Percentiles rank a stretch among this genome's conserved stretches.
Conservation (phyloP, 2,797 vertebrate genomes). For the Chelidonichthys spinosus region DNA sequence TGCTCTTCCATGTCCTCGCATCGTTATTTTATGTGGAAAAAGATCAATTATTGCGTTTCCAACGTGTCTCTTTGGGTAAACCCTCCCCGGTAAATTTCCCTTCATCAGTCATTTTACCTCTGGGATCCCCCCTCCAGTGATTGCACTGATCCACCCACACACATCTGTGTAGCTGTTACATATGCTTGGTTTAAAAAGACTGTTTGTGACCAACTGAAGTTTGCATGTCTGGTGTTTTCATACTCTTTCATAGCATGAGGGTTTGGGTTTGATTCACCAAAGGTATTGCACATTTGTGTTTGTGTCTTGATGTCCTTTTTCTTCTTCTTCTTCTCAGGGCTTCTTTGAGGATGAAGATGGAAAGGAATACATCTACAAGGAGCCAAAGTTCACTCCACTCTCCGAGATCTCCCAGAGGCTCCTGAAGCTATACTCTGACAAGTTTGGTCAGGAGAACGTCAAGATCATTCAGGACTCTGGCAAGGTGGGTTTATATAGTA, state of each 20-base stretch:
- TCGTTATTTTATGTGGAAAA: not conserved
- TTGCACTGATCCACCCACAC: constrained; percentile 5
- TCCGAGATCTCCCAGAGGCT: constrained; percentile 98
- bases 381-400: constrained; percentile 96
- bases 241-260: not conserved
- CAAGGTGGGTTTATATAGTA: constrained; percentile 81
- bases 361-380: constrained; percentile 99
- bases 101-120: constrained; percentile 8
- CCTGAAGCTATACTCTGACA: constrained; percentile 97
- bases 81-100: not conserved
- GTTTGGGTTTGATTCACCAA: not conserved
- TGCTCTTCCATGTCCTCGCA: constrained; percentile 12
- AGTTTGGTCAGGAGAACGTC: constrained; percentile 98
- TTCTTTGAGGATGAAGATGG: constrained; percentile 99
- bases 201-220: not conserved
- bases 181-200: not conserved
- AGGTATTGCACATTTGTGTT: not conserved
- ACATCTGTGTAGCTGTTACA: not conserved
- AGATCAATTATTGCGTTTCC: too few relatives aligned
- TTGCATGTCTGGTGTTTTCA: constrained; percentile 10
- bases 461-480: constrained; percentile 99
- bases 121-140: not conserved
- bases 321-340: constrained; percentile 78
- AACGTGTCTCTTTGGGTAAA: too few relatives aligned
- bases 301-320: not conserved